Percentiles rank a stretch among this genome's conserved stretches.
Evolutionary conservation across 2,113 vertebrate species (phyloP).

Genomic region (Sitta europaea): DNA sequence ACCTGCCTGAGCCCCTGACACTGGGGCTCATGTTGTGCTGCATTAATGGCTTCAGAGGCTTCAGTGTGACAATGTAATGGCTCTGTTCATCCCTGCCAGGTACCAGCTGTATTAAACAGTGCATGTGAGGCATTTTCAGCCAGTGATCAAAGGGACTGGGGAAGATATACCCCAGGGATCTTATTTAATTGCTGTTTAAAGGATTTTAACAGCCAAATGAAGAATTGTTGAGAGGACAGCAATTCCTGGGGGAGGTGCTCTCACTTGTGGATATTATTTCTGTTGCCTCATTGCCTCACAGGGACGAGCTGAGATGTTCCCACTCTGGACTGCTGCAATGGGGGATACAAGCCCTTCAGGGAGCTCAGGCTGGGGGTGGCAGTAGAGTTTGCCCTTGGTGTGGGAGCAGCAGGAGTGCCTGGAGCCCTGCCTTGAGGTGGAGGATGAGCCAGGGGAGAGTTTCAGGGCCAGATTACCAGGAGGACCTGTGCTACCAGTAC

Average conservation of each 20-base stretch:
- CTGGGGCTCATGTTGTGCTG: neutral
- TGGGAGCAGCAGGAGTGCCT: neutral
- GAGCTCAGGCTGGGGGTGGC: neutral
- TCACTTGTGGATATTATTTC: neutral
- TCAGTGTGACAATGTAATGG: neutral
- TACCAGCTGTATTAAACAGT: neutral
- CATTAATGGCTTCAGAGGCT: neutral
- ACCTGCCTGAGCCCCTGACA: neutral
- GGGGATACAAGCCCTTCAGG: neutral
- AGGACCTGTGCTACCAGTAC: neutral
- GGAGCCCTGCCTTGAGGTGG: neutral
- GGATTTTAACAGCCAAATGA: neutral
- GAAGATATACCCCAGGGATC: neutral
- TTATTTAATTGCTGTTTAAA: slow-evolving; percentile 12
- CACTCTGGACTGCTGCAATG: neutral
- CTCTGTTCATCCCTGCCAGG: neutral
- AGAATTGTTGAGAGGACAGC: neutral
- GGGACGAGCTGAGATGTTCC: neutral
- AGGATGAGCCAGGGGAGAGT: neutral
- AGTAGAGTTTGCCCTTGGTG: neutral
- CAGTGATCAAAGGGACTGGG: neutral
- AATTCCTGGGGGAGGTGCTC: neutral
- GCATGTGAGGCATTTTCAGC: neutral
- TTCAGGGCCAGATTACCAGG: neutral
- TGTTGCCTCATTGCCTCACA: neutral